Conservation (phyloP, 1,140 invertebrate species). For the Drosophila sp. region DNA sequence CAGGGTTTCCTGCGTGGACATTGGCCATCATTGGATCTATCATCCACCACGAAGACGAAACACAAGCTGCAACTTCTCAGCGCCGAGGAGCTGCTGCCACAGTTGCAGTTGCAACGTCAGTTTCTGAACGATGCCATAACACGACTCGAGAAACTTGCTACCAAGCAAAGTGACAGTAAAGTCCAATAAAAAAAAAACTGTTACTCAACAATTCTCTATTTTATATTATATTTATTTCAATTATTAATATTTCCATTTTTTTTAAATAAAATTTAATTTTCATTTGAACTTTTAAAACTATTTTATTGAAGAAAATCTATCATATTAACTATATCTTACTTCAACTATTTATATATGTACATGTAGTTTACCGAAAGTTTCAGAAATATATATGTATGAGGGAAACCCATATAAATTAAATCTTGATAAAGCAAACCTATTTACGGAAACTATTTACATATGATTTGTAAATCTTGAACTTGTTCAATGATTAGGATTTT, state of each 20-base stretch:
- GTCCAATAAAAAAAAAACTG: neutral
- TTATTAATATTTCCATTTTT: neutral
- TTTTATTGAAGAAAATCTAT: too few relatives aligned
- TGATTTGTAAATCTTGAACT: too few relatives aligned
- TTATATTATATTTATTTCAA: neutral
- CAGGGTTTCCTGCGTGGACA: conserved; percentile 27
- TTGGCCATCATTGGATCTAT: conserved; percentile 10
- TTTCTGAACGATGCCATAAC: conserved; percentile 67
- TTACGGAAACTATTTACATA: too few relatives aligned
- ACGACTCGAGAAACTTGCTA: conserved; percentile 51
- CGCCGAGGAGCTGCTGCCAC: conserved; percentile 55
- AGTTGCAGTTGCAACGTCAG: conserved; percentile 60
- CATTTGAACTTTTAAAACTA: too few relatives aligned
- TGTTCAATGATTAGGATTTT: too few relatives aligned
- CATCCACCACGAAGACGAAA: neutral
- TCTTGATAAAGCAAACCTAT: too few relatives aligned
- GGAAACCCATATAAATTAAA: too few relatives aligned
- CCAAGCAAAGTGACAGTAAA: conserved; percentile 23
- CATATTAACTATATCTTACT: too few relatives aligned
- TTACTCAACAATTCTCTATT: neutral
- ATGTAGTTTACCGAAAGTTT: too few relatives aligned
- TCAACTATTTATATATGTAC: too few relatives aligned
- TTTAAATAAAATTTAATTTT: too few relatives aligned
- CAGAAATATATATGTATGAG: too few relatives aligned
- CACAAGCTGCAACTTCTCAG: conserved; percentile 31